phyloP scores from a whole-genome alignment of 2,888 invertebrate genomes.

The Cantharis rustica region DNA sequence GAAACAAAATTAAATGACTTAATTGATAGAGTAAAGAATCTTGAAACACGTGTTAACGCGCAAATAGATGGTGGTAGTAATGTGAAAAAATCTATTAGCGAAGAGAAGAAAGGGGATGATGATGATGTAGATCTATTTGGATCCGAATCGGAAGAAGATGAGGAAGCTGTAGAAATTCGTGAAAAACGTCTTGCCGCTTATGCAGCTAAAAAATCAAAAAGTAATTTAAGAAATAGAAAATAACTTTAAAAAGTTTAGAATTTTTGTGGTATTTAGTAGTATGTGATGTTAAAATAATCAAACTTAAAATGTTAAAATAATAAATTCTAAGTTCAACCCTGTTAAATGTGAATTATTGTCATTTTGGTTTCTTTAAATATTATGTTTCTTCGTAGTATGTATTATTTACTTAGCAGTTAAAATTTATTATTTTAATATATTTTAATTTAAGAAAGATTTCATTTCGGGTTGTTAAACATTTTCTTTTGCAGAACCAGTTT shows the following conservation, averaged over 20 bases:
- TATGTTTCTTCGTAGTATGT: no score
- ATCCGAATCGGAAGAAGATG: constrained; percentile 79
- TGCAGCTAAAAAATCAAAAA: constrained; percentile 89
- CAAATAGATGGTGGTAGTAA: not conserved
- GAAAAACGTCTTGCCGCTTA: constrained; percentile 89
- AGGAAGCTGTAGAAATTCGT: constrained; percentile 73
- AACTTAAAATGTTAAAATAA: no score
- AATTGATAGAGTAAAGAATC: constrained; percentile 36
- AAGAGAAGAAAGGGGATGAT: constrained; percentile 60
- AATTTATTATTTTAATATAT: no score
- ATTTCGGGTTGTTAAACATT: not conserved
- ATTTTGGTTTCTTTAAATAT: no score
- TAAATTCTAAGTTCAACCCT: no score
- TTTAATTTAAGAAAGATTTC: no score
- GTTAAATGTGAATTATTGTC: no score
- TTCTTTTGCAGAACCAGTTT: constrained; percentile 69
- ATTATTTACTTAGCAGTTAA: no score
- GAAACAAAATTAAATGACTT: constrained; percentile 22
- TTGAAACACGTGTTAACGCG: constrained; percentile 39
- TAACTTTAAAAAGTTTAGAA: no score
- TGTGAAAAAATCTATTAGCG: constrained; percentile 36
- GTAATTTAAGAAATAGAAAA: constrained; percentile 58
- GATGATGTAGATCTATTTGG: constrained; percentile 83
- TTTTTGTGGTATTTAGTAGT: no score
- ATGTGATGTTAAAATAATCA: no score